A percentile compares a stretch with the other conserved stretches of the same genome.
Evolutionary conservation across 2,113 vertebrate genomes (phyloP).

Genomic region (Polyodon spathula): DNA sequence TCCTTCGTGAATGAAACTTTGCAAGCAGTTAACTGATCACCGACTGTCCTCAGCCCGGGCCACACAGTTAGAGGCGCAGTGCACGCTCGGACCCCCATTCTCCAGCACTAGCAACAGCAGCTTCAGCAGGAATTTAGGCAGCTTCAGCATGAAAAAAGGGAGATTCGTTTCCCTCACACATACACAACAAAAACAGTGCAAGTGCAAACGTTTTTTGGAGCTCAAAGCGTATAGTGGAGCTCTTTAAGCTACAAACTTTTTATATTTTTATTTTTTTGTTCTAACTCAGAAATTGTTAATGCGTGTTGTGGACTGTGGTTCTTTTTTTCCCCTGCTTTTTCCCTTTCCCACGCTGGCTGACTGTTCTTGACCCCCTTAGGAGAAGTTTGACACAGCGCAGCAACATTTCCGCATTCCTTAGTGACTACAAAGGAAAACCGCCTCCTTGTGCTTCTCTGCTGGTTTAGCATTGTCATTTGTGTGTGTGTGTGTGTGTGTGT

Average conservation of each 20-base stretch:
- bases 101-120: constrained; percentile 32
- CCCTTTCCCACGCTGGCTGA: constrained; percentile 95
- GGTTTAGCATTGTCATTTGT: constrained; percentile 67
- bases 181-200: constrained; percentile 19
- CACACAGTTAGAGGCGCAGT: constrained; percentile 83
- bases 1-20: constrained; percentile 25
- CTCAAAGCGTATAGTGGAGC: constrained; percentile 40
- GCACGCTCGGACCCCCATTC: constrained; percentile 59
- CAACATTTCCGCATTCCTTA: constrained; percentile 98
- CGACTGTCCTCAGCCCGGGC: constrained; percentile 60
- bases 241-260: constrained; percentile 17
- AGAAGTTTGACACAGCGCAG: constrained; percentile 95
- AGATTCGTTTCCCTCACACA: constrained; percentile 33
- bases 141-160: constrained; percentile 31
- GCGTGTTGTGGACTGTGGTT: constrained; percentile 52
- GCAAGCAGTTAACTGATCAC: constrained; percentile 47
- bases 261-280: constrained; percentile 18
- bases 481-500: no score
- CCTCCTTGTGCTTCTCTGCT: constrained; percentile 69
- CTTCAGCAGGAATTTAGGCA: constrained; percentile 21
- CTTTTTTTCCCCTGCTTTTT: constrained; percentile 28
- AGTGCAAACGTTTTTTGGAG: constrained; percentile 24
- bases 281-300: constrained; percentile 29
- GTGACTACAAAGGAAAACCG: constrained; percentile 92
- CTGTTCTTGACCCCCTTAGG: constrained; percentile 96